These are phyloP conservation scores for Amblyopsis hoosieri DNA, from an alignment of 2,797 vertebrate species.

Conservation along the genomic window DNA sequence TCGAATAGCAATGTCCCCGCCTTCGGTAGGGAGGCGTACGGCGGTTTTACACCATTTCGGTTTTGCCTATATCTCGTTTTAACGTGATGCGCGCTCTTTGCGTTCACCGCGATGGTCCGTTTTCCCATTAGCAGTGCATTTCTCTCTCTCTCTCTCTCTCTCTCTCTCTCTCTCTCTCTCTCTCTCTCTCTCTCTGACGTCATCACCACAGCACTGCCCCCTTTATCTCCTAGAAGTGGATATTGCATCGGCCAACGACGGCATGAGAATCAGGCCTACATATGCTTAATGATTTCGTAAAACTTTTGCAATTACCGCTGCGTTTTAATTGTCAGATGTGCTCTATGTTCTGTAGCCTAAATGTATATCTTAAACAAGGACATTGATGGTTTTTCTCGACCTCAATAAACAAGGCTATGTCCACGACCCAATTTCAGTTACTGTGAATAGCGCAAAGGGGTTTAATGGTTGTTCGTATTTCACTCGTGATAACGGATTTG, in stretches of 20 bases:
- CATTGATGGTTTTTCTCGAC: not conserved
- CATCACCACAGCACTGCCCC: conserved; percentile 6
- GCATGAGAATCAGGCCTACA: conserved; percentile 4
- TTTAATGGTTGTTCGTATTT: conserved; percentile 8
- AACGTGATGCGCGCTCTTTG: conserved; percentile 9
- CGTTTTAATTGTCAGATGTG: not conserved
- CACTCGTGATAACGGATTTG: not conserved
- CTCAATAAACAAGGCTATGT: too few species aligned
- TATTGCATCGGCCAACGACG: conserved; percentile 19
- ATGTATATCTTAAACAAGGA: not conserved
- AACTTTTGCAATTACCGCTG: not conserved
- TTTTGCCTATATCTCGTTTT: conserved; percentile 44
- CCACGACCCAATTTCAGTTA: too few species aligned
- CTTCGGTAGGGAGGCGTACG: not conserved
- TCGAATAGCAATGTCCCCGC: conserved; percentile 51
- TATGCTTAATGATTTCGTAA: not conserved
- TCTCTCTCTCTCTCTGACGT: conserved; percentile 4
- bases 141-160: conserved; percentile 58
- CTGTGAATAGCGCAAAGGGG: too few species aligned
- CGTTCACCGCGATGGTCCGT: conserved; percentile 37
- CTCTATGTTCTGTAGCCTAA: not conserved
- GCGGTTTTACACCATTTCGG: conserved; percentile 19
- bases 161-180: conserved; percentile 20
- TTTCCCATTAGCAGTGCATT: conserved; percentile 75
- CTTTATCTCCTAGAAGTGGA: not conserved